These are phyloP conservation scores for Somateria mollissima DNA, from an alignment of 2,797 vertebrate genomes.

Conservation along the genomic window DNA sequence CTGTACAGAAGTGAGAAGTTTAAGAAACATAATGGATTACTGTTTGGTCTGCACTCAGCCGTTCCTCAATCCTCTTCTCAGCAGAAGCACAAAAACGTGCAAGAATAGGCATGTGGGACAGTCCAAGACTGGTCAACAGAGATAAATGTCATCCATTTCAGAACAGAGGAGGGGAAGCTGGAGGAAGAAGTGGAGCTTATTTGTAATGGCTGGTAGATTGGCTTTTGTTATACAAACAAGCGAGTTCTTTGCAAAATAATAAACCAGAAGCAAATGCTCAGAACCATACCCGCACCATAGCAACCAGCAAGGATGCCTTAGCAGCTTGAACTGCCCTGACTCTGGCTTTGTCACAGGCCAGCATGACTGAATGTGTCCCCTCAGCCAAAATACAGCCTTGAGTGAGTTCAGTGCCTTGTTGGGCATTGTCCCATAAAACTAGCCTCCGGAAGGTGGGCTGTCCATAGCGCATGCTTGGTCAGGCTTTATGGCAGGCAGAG, in stretches of 20 bases:
- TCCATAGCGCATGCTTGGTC: background rate
- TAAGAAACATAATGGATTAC: background rate
- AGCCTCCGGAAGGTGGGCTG: background rate
- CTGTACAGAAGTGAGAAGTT: background rate
- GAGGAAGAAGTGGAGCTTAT: conserved; percentile 13
- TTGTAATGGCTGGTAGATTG: conserved; percentile 15
- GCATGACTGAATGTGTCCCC: background rate
- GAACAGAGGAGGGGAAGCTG: background rate
- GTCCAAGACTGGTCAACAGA: background rate
- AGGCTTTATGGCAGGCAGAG: background rate
- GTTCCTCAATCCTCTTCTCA: background rate
- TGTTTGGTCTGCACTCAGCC: background rate
- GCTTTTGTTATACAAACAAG: conserved; percentile 25
- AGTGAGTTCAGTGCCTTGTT: background rate
- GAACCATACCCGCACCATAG: background rate
- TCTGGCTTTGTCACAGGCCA: background rate
- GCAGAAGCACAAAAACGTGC: background rate
- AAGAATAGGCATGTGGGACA: background rate
- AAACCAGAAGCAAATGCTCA: background rate
- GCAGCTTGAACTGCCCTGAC: background rate
- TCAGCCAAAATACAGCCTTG: background rate
- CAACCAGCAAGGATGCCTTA: conserved; percentile 36
- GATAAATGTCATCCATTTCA: conserved; percentile 3
- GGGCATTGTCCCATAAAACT: background rate
- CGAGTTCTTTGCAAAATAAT: conserved; percentile 5